Evolutionary conservation across 2,113 vertebrate species (phyloP), one percentile per base, ranked within the genome.

Genomic region (Dunckerocampus dactyliophorus): DNA sequence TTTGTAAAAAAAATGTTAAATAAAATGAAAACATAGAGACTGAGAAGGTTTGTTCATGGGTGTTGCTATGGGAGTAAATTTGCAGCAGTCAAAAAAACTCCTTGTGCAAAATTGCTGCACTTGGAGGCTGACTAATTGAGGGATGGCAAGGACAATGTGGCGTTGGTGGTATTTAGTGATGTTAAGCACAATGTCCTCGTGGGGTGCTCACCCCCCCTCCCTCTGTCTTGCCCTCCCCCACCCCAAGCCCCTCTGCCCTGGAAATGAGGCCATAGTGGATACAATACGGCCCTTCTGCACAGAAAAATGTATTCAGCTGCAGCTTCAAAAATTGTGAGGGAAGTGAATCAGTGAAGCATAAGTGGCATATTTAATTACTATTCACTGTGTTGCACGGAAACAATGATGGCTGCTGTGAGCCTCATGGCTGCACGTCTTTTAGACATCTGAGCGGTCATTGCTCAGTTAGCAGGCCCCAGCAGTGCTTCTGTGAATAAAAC

Each of bases 281-380:
- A 94, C 92, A 95, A 93, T 92, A 85, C 90, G 86, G 78, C 85
- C 82, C 78, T 92, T 93, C 90, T 83, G 82, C 88, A 88, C 88
- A 88, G 87, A 92, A 89, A 92, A 89, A 92, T 73, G 59, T 86
- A 88, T 92, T 94, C 87, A 89, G 88, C 85, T 84, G 85, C 12
- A 86, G 90, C 87, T 89, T 90, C 88, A 89, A 93, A 39, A 92
- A 89, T 85, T 89, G 88, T 91, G 90, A 91, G 91, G 91, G 92
- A 93, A 92, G 91, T 90, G 88, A 92, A 91, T 92, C 90, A 92
- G 87, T 89, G 88, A 88, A 92, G 91, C 91, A 92, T 90, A 95
- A 95, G 91, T 92, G 88, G 91, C 91, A 92, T 90, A 92, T 93
- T 93, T 93, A 93, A 95, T 94, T 92, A 93, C 83, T 91, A 90